phyloP scores from a whole-genome alignment of 2,797 vertebrate genomes.

The Taeniopygia guttata region DNA sequence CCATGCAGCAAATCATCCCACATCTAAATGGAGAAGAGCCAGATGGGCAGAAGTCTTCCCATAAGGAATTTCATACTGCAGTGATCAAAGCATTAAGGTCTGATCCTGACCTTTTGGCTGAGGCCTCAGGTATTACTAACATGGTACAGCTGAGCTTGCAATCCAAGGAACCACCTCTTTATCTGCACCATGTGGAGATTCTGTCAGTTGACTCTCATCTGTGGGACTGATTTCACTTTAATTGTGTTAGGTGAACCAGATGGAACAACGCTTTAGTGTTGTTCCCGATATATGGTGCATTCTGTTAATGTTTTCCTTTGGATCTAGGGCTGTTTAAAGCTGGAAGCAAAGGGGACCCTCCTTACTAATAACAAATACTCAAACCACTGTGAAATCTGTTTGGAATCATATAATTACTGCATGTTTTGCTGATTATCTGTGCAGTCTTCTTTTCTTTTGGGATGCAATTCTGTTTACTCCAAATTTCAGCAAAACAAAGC shows the following conservation, averaged over 20 bases:
- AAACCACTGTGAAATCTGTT: background rate
- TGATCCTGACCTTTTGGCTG: constrained; percentile 67
- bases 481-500: background rate
- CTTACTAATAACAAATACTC: constrained; percentile 20
- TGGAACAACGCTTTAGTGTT: background rate
- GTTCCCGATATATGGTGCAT: background rate
- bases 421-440: constrained; percentile 19
- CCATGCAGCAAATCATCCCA: constrained; percentile 29
- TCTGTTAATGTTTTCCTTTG: background rate
- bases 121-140: constrained; percentile 79
- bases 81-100: constrained; percentile 81
- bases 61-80: constrained; percentile 83
- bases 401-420: constrained; percentile 31
- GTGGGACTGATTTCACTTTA: background rate
- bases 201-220: constrained; percentile 17
- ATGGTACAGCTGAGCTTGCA: background rate
- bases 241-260: background rate
- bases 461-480: background rate
- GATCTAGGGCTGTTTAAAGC: background rate
- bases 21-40: constrained; percentile 35
- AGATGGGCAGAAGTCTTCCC: constrained; percentile 69
- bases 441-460: background rate
- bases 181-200: background rate
- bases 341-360: background rate
- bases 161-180: background rate